Conservation (phyloP, 2,888 invertebrate genomes). For the Thereva unica region DNA sequence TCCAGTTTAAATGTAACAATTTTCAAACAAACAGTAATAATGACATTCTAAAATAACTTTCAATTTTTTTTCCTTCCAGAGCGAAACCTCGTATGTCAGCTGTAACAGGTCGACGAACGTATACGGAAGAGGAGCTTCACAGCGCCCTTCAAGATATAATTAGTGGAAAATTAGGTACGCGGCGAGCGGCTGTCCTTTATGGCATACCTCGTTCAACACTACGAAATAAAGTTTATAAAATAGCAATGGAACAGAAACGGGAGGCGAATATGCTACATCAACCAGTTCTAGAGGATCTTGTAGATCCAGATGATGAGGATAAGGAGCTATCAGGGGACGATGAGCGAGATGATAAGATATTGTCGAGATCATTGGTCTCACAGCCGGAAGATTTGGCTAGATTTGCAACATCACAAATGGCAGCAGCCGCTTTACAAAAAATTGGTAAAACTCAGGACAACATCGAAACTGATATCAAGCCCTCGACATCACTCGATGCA, state of each 20-base stretch:
- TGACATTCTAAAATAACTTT: neutral
- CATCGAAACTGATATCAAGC: slow-evolving; percentile 37
- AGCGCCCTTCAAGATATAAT: slow-evolving; percentile 94
- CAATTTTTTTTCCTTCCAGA: slow-evolving; percentile 59
- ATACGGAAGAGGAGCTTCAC: slow-evolving; percentile 94
- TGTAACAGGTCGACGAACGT: slow-evolving; percentile 73
- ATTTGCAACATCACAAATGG: slow-evolving; percentile 57
- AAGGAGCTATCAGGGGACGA: slow-evolving; percentile 60
- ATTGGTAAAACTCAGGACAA: slow-evolving; percentile 45
- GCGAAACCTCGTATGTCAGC: slow-evolving; percentile 70
- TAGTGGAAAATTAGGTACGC: slow-evolving; percentile 87
- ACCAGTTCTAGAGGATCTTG: slow-evolving; percentile 44
- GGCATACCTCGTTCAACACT: slow-evolving; percentile 96
- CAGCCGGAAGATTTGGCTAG: slow-evolving; percentile 62
- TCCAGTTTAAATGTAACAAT: no score
- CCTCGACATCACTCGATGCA: slow-evolving; percentile 34
- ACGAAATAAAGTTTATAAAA: slow-evolving; percentile 91
- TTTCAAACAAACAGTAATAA: no score
- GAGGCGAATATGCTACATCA: slow-evolving; percentile 59
- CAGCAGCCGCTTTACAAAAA: slow-evolving; percentile 49
- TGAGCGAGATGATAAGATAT: slow-evolving; percentile 62
- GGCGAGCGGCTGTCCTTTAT: slow-evolving; percentile 92
- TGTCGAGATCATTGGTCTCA: slow-evolving; percentile 43
- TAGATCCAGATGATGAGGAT: slow-evolving; percentile 57
- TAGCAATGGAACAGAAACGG: slow-evolving; percentile 72